Conservation (phyloP, 2,888 invertebrate species). For the Meloe dianella region DNA sequence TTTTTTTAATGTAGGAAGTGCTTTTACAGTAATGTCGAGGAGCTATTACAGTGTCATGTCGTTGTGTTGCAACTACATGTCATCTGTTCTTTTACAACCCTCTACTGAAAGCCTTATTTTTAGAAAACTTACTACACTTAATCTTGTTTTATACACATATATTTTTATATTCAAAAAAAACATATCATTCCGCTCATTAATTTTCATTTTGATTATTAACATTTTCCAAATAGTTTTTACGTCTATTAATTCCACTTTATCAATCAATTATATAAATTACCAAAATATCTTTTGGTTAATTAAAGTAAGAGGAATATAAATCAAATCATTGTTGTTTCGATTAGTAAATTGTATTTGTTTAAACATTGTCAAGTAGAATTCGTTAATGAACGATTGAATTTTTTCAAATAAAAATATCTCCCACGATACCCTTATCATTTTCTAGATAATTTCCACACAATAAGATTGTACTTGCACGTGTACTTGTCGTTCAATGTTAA, state of each 20-base stretch:
- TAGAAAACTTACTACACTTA: slow-evolving; percentile 40
- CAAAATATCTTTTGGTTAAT: neutral
- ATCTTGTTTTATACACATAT: slow-evolving; percentile 13
- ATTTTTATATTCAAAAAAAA: neutral
- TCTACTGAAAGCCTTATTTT: slow-evolving; percentile 50
- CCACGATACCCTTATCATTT: neutral
- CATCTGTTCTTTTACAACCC: slow-evolving; percentile 50
- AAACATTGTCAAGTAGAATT: neutral
- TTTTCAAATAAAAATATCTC: neutral
- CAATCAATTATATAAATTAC: too few species aligned
- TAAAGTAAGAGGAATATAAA: neutral
- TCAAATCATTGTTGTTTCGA: too few species aligned
- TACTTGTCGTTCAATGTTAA: neutral
- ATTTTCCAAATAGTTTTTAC: neutral
- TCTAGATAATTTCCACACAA: neutral
- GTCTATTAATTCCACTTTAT: too few species aligned
- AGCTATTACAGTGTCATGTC: slow-evolving; percentile 55
- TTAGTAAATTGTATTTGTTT: neutral
- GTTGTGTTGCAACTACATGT: slow-evolving; percentile 53
- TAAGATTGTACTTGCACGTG: neutral
- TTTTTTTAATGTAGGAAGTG: slow-evolving; percentile 46
- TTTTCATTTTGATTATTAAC: neutral
- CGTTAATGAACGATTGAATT: neutral
- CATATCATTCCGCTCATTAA: neutral
- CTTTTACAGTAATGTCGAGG: slow-evolving; percentile 51